Base-by-base conservation (phyloP, 2,797 vertebrate genomes). In the Enoplosus armatus region DNA sequence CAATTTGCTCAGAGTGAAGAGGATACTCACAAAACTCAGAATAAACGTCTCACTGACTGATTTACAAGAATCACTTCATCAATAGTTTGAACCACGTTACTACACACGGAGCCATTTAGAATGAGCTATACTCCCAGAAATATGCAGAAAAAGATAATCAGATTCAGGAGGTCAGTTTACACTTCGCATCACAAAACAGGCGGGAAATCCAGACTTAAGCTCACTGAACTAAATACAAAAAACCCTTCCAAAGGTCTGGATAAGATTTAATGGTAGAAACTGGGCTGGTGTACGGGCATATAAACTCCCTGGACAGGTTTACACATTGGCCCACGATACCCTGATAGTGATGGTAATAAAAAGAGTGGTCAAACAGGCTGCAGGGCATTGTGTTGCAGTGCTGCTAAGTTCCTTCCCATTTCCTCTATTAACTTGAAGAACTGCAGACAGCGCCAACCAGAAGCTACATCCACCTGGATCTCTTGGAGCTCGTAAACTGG, bases 1-100 rank as follows among this genome's bases (percentile, higher is more conserved):
- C 90, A 66, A 85, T 90, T 92, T 85, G 75, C 78, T 93, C 85
- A 69, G 85, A 92, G 88, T 91, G 86, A 91, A 91, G 88, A 90
- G 87, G 89, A 85, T 82, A 92, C 83, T 90, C 91, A 94, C 92
- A 92, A 89, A 90, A 86, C 89, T 93, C 86, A 86, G 87, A 91
- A 94, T 82, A 93, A 88, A 94, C 69, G 75, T 91, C 92, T 89
- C 87, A 95, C 91, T 76, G 87, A 92, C 92, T 85, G 91, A 88
- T 92, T 95, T 87, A 95, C 93, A 94, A 92, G 90, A 94, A 94
- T 89, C 91, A 95, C 94, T 93, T 88, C 87, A 94, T 94, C 82
- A 90, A 94, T 86, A 93, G 81, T 84, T 94, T 86, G 87, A 92
- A 94, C 89, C 93, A 94, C 94, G 61, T 87, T 86, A 94, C 94